phyloP scores from a whole-genome alignment of 35 echinoderm and acorn worm genomes.

The Lytechinus pictus region DNA sequence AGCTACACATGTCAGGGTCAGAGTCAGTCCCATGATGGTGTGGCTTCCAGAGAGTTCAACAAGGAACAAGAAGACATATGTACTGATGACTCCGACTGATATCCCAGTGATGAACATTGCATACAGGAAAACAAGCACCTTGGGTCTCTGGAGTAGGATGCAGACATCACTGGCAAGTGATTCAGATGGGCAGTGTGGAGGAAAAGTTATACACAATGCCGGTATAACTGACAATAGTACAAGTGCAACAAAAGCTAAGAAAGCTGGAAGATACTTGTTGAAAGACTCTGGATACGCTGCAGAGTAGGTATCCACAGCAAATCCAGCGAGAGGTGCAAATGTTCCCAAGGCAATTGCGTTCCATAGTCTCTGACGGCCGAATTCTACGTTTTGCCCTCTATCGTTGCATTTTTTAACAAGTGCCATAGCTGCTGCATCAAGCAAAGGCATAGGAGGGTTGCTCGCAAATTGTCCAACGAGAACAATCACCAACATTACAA shows the following conservation, averaged over 20 bases:
- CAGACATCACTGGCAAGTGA: conserved; percentile 54
- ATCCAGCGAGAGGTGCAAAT: conserved; percentile 58
- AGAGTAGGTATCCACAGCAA: conserved; percentile 61
- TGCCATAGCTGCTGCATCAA: conserved; percentile 51
- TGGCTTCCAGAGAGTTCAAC: conserved; percentile 58
- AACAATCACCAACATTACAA: conserved; percentile 45
- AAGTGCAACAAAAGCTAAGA: conserved; percentile 53
- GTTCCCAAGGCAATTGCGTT: conserved; percentile 68
- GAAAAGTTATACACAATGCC: conserved; percentile 55
- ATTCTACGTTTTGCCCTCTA: conserved; percentile 56
- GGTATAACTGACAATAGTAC: conserved; percentile 48
- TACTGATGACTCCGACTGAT: conserved; percentile 68
- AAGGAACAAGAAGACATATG: conserved; percentile 73
- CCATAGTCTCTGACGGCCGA: conserved; percentile 78
- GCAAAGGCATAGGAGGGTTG: conserved; percentile 23
- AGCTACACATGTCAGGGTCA: conserved; percentile 67
- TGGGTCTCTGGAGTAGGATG: conserved; percentile 38
- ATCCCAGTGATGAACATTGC: conserved; percentile 60
- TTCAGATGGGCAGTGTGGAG: conserved; percentile 48
- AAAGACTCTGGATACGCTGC: conserved; percentile 30
- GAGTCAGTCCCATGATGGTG: conserved; percentile 74
- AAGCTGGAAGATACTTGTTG: conserved; percentile 72
- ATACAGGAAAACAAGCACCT: conserved; percentile 65
- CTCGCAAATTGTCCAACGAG: conserved; percentile 9
- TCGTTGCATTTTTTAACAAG: conserved; percentile 53